Evolutionary conservation across 2,888 invertebrate species (phyloP), one percentile per base, ranked within the genome.

Genomic region (Philhelius pedissequus): DNA sequence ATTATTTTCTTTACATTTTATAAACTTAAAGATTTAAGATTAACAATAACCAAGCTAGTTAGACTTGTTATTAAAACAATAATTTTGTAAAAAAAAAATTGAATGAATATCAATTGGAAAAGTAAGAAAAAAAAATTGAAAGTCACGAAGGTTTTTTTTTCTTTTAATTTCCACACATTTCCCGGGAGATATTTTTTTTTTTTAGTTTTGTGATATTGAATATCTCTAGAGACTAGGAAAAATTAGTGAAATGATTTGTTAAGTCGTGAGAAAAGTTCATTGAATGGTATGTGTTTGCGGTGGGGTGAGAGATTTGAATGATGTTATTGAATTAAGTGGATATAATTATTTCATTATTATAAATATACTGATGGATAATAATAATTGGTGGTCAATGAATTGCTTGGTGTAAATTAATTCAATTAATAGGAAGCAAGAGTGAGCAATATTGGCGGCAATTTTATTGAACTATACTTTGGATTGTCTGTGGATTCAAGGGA

Each of bases 181-280:
- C 25, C 35, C 48, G 30, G 18, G 43, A 43, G 43, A 43, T 52
- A 50, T 20, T 32, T 56, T 45, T 45, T 45, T 45, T 43, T 25
- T 56, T 45, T 45, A 20, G 18, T 43, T 25, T 62, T 30, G 48
- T 64, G 64, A 64, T 38, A 69, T 68, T 68, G 22, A 25, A 70
- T 64, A 64, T 5, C 9, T 30, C n/a, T n/a, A n/a, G n/a, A 20
- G 62, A 54, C 20, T n/a, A 35, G 13, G n/a, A 66, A 38, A 68
- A 62, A 74, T 64, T 54, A 69, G 69, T 54, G 18, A 79, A 73
- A 69, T 45, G 45, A 69, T 73, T 79, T 66, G 64, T 73, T 74
- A 62, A 62, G 45, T 32, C 38, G 54, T 68, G 43, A 30, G 70
- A 54, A 77, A 38, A 64, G 64, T 64, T 64, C 48, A 64, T 64